Evolutionary conservation across 1,140 invertebrate genomes (phyloP).

Genomic region (Saccostrea cuccullata): DNA sequence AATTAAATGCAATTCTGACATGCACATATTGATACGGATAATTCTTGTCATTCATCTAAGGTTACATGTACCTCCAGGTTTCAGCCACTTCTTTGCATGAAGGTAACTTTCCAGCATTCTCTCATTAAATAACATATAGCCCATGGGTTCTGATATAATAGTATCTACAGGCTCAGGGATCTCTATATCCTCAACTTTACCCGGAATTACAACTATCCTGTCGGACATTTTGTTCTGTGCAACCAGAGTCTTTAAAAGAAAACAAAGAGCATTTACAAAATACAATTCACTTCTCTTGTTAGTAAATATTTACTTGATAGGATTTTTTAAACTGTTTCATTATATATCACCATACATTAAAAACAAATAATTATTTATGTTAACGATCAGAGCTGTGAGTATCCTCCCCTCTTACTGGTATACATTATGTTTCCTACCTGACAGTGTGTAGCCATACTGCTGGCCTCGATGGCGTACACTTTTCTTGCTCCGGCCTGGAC

Average conservation of each 20-base stretch:
- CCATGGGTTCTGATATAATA: conserved; percentile 99
- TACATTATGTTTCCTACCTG: conserved; percentile 80
- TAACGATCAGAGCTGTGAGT: neutral
- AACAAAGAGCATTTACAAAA: neutral
- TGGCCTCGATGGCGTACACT: conserved; percentile 99
- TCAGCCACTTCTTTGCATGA: conserved; percentile 98
- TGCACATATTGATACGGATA: neutral
- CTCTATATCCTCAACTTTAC: conserved; percentile 99
- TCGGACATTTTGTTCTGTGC: conserved; percentile 87
- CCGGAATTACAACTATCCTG: conserved; percentile 92
- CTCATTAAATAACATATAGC: conserved; percentile 99
- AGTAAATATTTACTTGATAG: no score
- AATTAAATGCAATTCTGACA: neutral
- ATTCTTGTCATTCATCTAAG: neutral
- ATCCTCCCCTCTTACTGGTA: neutral
- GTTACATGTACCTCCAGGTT: conserved; percentile 87
- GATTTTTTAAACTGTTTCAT: no score
- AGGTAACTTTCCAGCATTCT: conserved; percentile 99
- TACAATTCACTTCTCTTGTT: neutral
- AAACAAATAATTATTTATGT: neutral
- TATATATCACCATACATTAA: no score
- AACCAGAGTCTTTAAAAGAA: conserved; percentile 85
- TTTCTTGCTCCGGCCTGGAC: conserved; percentile 97
- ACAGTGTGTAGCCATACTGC: conserved; percentile 98
- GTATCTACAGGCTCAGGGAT: conserved; percentile 97